Percentiles rank a stretch among this genome's conserved stretches.
phyloP scores from a whole-genome alignment of 1,140 invertebrate species.

The Probaryconus sp. region DNA sequence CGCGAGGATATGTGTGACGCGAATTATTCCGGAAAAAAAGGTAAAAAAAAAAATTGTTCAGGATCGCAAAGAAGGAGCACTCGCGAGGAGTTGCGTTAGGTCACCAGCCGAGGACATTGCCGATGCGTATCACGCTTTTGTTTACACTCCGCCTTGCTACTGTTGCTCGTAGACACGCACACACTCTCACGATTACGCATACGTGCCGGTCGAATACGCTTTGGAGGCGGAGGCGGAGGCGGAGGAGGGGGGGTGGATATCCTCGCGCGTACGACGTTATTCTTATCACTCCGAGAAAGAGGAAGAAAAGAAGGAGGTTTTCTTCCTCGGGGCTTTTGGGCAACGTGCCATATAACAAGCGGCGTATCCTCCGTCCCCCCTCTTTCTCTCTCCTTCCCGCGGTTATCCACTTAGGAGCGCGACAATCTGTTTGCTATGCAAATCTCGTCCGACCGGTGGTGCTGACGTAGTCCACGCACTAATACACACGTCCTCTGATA shows the following conservation, averaged over 20 bases:
- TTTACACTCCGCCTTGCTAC: slow-evolving; percentile 52
- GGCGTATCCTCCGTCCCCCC: slow-evolving; percentile 11
- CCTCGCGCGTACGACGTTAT: slow-evolving; percentile 1
- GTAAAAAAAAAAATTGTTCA: slow-evolving; percentile 27
- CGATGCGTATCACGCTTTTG: slow-evolving; percentile 57
- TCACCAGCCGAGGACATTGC: slow-evolving; percentile 57
- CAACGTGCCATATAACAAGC: slow-evolving; percentile 43
- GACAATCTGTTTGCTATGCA: slow-evolving; percentile 77
- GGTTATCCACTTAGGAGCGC: slow-evolving; percentile 72
- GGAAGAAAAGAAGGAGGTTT: slow-evolving; percentile 29
- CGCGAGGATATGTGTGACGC: slow-evolving; percentile 43
- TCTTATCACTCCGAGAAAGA: slow-evolving; percentile 2
- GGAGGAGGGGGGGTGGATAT: too few relatives aligned
- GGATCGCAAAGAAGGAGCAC: slow-evolving; percentile 19
- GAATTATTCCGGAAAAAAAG: slow-evolving; percentile 37
- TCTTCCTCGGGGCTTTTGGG: slow-evolving; percentile 46
- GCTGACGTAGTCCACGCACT: slow-evolving; percentile 70
- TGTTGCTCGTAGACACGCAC: slow-evolving; percentile 25
- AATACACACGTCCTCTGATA: slow-evolving; percentile 61
- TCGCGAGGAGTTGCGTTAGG: slow-evolving; percentile 34
- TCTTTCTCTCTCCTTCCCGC: slow-evolving; percentile 33
- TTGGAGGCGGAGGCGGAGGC: too few relatives aligned
- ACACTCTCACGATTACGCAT: neutral
- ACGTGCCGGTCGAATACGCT: too few relatives aligned
- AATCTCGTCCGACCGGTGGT: slow-evolving; percentile 71